These are phyloP conservation scores for Pyrocephalus nanus DNA, from an alignment of 2,797 vertebrate genomes.

Conservation along the genomic window DNA sequence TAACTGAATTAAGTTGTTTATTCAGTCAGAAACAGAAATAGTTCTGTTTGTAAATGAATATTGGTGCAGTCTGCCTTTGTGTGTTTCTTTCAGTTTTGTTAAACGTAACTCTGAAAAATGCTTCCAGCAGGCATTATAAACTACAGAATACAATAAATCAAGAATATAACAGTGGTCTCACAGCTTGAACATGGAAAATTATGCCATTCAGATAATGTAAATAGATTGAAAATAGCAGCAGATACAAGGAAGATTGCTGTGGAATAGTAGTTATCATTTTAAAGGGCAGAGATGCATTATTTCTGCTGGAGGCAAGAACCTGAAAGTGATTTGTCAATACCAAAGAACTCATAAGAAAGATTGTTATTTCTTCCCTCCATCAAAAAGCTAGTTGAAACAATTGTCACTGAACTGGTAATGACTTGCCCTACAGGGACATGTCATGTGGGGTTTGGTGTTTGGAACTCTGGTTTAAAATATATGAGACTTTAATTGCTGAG, in stretches of 20 bases:
- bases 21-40: neutral
- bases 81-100: neutral
- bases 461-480: neutral
- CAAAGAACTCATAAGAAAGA: neutral
- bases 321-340: constrained; percentile 9
- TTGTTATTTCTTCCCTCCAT: neutral
- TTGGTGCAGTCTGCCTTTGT: neutral
- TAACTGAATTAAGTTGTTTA: neutral
- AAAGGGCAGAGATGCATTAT: neutral
- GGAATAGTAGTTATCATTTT: neutral
- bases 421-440: neutral
- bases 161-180: neutral
- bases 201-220: constrained; percentile 13
- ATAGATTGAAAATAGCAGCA: neutral
- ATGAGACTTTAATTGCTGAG: neutral
- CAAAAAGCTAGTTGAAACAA: neutral
- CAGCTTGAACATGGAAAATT: constrained; percentile 19
- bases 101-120: neutral
- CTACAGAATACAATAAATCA: neutral
- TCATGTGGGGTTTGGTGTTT: neutral
- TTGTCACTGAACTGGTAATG: neutral
- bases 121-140: neutral
- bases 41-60: neutral
- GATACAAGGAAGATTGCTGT: neutral
- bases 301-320: neutral